phyloP scores from a whole-genome alignment of 2,888 invertebrate species.

The Cephus spinipes region DNA sequence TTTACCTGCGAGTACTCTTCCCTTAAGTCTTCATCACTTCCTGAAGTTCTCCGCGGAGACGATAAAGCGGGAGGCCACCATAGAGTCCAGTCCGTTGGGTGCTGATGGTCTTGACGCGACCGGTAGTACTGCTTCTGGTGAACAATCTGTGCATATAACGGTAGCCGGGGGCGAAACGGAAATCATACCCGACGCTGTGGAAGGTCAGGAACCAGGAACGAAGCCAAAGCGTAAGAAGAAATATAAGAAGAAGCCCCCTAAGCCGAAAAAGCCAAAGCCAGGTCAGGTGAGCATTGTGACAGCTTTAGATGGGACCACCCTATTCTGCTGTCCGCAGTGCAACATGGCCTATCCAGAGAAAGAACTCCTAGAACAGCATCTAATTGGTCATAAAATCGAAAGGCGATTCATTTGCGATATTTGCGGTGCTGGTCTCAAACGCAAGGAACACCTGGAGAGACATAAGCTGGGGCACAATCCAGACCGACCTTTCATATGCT shows the following conservation, averaged over 20 bases:
- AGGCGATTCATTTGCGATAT: constrained; percentile 82
- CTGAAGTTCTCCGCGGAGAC: constrained; percentile 74
- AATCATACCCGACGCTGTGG: constrained; percentile 65
- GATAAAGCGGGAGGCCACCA: constrained; percentile 68
- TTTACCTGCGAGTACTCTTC: constrained; percentile 69
- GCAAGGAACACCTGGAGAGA: constrained; percentile 82
- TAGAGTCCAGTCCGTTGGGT: constrained; percentile 66
- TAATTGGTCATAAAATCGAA: constrained; percentile 84
- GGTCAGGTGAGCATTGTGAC: constrained; percentile 83
- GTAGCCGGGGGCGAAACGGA: constrained; percentile 68
- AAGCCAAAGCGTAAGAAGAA: constrained; percentile 80
- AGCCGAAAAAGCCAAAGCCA: constrained; percentile 83
- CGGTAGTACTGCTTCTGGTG: constrained; percentile 55
- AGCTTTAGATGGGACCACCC: constrained; percentile 79
- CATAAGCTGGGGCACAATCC: constrained; percentile 86
- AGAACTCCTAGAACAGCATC: constrained; percentile 81
- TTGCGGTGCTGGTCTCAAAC: constrained; percentile 81
- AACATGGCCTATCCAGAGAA: constrained; percentile 86
- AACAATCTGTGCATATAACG: constrained; percentile 68
- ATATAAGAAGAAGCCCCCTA: constrained; percentile 83
- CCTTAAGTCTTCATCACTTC: constrained; percentile 73
- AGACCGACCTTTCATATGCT: constrained; percentile 83
- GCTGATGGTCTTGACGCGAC: constrained; percentile 62
- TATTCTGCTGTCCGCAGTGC: constrained; percentile 85
- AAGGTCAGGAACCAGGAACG: constrained; percentile 57